A percentile compares a stretch with the other conserved stretches of the same genome.
phyloP scores from a whole-genome alignment of 1,140 invertebrate species.

The Ladona fulva region DNA sequence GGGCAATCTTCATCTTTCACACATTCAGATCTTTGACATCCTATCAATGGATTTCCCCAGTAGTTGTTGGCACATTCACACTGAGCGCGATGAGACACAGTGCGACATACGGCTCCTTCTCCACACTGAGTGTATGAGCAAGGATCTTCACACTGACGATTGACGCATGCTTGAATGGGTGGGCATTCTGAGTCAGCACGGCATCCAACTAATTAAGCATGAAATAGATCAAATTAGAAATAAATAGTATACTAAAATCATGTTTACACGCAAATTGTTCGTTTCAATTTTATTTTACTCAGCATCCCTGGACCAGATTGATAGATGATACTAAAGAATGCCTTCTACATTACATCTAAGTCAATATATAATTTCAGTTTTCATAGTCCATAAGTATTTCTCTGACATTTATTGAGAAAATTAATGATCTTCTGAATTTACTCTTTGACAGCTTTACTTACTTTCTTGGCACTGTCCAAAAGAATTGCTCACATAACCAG shows the following conservation, averaged over 20 bases:
- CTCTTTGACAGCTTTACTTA: conserved; percentile 37
- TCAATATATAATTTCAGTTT: no score
- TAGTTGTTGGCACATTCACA: conserved; percentile 71
- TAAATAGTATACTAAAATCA: conserved; percentile 21
- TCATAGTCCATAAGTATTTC: no score
- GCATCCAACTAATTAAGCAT: conserved; percentile 60
- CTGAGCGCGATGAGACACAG: conserved; percentile 61
- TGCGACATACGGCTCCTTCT: conserved; percentile 64
- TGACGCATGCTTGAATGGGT: conserved; percentile 70
- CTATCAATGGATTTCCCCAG: conserved; percentile 61
- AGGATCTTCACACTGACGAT: conserved; percentile 71
- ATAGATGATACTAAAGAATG: no score
- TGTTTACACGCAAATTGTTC: no score
- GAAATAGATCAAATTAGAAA: conserved; percentile 22
- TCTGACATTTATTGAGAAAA: no score
- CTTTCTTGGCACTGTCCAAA: conserved; percentile 65
- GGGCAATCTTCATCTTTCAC: conserved; percentile 60
- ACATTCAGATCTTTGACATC: conserved; percentile 71
- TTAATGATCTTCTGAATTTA: no score
- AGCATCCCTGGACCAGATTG: no score
- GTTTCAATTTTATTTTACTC: no score
- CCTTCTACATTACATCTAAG: no score
- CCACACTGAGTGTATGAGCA: conserved; percentile 74
- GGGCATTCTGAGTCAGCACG: conserved; percentile 75
- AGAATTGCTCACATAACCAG: conserved; percentile 76